Base-by-base conservation (phyloP, 2,888 invertebrate species). In the Linnaemya vulpina region DNA sequence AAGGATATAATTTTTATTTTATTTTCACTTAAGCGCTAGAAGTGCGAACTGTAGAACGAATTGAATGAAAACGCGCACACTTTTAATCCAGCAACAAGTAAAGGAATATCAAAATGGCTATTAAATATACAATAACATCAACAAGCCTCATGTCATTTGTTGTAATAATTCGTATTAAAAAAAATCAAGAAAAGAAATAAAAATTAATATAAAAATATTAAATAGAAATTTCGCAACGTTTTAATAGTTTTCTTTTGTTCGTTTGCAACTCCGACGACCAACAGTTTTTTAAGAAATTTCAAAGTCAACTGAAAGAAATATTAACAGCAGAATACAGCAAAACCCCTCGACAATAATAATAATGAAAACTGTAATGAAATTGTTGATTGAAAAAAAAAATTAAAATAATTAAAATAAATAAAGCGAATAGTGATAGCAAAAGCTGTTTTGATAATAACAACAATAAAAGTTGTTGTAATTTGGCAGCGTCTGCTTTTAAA, bases 101-200 rank as follows among this genome's bases (percentile, higher is more conserved):
- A 77, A 91, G 88, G 86, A 91, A 91, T 78, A 91, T 90, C 88
- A 91, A 89, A 88, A 91, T 88, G 79, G 90, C 90, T 89, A 91
- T 90, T 87, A 91, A 86, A 84, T 91, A 91, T 80, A 90, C 88
- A 88, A 91, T 90, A 87, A 91, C 90, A 87, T 91, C 91, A 89
- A 91, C 88, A 88, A 91, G 88, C 91, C 91, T 91, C 91, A 91
- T 91, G 90, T 87, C 91, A 89, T 86, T 83, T 75, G 35, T 53
- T 78, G 70, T 60, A 40, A 62, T 65, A 51, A 62, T 22, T 83
- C n/a, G 35, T 49, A 11, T 13, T 17, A 46, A 49, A 38, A n/a
- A n/a, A n/a, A n/a, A n/a, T n/a, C n/a, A n/a, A n/a, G n/a, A n/a
- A n/a, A n/a, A n/a, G n/a, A 46, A 46, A 68, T n/a, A 3, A 17